Base-by-base conservation (phyloP, 1,140 invertebrate genomes). In the Drosophila novamexicana region DNA sequence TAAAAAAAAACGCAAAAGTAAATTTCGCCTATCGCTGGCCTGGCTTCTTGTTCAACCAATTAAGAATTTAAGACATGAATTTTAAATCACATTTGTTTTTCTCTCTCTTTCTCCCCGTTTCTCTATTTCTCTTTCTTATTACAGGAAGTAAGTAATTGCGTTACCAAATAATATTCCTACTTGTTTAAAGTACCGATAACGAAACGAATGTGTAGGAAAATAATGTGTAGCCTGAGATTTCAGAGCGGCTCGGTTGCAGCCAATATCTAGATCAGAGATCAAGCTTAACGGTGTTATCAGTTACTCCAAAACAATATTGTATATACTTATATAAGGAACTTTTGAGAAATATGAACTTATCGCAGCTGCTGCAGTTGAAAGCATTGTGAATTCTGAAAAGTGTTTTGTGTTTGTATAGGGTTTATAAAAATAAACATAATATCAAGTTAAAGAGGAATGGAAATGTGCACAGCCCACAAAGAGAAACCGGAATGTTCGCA, bases 121-220 rank as follows among this genome's bases (percentile, higher is more conserved):
- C 69, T 78, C 44, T 72, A 54, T 83, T 65, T 85, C 65, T 85
- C 74, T 79, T 85, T 85, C 70, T 81, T 86, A 67, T 90, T 89
- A 74, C 85, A 90, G 85, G 85, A 90, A 90, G 85, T 90, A 90
- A 90, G 85, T 89, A 84, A 89, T 79, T 80, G 77, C 73, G 84
- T 88, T 73, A 74, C 54, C 59, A 54, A 88, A 83, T 59, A 61
- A 67, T 72, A 76, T 59, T 88, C 69, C 62, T 64, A 66, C 54
- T 69, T 39, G 68, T 58, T 72, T 36, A 34, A 82, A 79, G 65
- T 66, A 62, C 32, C 32, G 18, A 36, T 52, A 63, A 50, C 47
- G 61, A 52, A 63, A 50, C 47, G 54, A 49, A 62, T 47, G 40
- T 18, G n/a, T 36, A 57, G 42, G 14, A 34, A 36, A 44, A 44